phyloP scores from a whole-genome alignment of 2,888 invertebrate genomes.

The Mesochorus sp. region DNA sequence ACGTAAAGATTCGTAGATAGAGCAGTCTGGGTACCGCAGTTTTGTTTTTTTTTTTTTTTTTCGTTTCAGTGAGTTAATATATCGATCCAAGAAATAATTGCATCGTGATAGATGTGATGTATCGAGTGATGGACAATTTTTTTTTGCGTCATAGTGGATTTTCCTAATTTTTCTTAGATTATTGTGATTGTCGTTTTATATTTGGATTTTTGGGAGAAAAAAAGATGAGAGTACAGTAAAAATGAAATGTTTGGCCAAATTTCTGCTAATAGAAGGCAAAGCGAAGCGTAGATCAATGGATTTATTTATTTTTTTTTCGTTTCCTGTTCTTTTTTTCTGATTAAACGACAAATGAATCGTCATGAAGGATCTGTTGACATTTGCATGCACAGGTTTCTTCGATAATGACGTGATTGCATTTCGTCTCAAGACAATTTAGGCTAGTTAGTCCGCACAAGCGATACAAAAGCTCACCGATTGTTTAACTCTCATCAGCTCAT shows the following conservation, averaged over 20 bases:
- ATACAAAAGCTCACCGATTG: conserved; percentile 79
- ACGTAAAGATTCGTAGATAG: conserved; percentile 24
- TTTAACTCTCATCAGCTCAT: conserved; percentile 75
- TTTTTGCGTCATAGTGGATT: not conserved
- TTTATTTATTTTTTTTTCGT: conserved; percentile 7
- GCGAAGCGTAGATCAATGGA: conserved; percentile 43
- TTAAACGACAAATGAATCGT: not conserved
- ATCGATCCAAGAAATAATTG: conserved; percentile 32
- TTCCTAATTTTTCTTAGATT: not conserved
- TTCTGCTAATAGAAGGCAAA: conserved; percentile 19
- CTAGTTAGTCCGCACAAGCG: conserved; percentile 73
- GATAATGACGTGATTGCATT: conserved; percentile 28
- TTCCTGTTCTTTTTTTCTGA: not conserved
- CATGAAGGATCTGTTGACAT: conserved; percentile 9
- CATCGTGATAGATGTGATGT: conserved; percentile 43
- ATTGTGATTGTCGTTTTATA: not conserved
- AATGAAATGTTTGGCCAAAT: conserved; percentile 16
- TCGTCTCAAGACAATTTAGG: conserved; percentile 49
- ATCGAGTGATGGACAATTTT: not conserved
- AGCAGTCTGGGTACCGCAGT: conserved; percentile 29
- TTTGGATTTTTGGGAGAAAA: not conserved
- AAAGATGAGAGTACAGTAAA: no score
- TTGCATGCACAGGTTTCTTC: conserved; percentile 41
- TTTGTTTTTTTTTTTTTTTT: no score
- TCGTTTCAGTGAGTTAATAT: conserved; percentile 19